A percentile compares a stretch with the other conserved stretches of the same genome.
Conservation (phyloP, 1,140 invertebrate genomes). For the Euwallacea fornicatus region DNA sequence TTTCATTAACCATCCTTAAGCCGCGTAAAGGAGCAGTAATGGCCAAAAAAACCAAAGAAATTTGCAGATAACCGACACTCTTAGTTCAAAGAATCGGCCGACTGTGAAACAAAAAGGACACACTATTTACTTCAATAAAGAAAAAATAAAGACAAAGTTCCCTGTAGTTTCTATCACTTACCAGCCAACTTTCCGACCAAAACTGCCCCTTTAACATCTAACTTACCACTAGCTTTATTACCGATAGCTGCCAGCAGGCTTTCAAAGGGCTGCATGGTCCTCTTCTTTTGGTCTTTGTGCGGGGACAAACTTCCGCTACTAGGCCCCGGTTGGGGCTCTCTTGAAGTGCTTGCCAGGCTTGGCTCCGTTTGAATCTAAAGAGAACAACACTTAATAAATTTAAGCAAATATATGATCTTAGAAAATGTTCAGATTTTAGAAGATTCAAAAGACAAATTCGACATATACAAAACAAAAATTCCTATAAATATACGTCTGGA, state of each 20-base stretch:
- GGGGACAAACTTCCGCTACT: neutral
- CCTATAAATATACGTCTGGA: too few species aligned
- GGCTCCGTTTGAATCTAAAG: constrained; percentile 31
- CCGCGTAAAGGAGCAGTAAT: constrained; percentile 32
- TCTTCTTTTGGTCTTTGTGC: constrained; percentile 26
- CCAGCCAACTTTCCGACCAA: constrained; percentile 24
- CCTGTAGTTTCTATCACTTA: neutral
- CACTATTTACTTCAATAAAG: neutral
- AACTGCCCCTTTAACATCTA: constrained; percentile 37
- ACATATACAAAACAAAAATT: too few species aligned
- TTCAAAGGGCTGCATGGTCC: constrained; percentile 45
- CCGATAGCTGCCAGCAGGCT: constrained; percentile 47
- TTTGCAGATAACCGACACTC: neutral
- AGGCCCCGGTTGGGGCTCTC: neutral
- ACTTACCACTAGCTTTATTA: constrained; percentile 44
- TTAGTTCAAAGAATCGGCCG: constrained; percentile 12
- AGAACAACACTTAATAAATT: neutral
- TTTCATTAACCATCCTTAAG: constrained; percentile 14
- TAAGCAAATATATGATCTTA: neutral
- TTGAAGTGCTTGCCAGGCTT: constrained; percentile 9
- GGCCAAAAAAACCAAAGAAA: constrained; percentile 15
- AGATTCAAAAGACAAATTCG: too few species aligned
- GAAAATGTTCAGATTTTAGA: too few species aligned
- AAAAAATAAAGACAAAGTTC: neutral
- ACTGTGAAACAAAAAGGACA: constrained; percentile 14